phyloP scores from a whole-genome alignment of 2,797 vertebrate species.

The Octomys mimax region DNA sequence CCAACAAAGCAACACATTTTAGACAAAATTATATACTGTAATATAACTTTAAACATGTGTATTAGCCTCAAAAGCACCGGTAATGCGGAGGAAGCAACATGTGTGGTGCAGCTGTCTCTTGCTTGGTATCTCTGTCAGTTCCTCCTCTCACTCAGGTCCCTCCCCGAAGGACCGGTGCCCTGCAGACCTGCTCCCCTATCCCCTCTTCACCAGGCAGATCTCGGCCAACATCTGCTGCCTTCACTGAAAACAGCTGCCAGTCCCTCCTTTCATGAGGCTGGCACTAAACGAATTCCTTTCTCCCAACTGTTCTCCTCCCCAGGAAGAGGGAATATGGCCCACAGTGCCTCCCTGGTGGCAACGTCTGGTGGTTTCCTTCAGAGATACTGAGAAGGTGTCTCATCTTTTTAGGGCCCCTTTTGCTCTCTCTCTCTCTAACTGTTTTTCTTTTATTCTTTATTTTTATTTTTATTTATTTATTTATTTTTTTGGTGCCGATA shows the following conservation, averaged over 20 bases:
- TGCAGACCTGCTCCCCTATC: no score
- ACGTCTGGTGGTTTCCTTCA: background rate
- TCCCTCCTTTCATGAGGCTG: background rate
- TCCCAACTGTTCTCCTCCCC: background rate
- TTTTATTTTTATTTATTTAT: no score
- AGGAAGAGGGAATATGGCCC: background rate
- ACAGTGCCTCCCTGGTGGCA: no score
- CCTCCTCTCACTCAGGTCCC: fast-evolving
- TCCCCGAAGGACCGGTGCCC: background rate
- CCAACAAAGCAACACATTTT: background rate
- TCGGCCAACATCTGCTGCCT: background rate
- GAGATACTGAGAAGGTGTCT: background rate
- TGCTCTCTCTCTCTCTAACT: background rate
- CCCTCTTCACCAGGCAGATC: background rate
- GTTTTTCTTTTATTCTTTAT: no score
- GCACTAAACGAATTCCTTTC: background rate
- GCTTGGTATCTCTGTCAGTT: background rate
- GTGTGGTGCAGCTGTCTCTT: background rate
- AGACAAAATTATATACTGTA: background rate
- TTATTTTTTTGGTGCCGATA: no score
- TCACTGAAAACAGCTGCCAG: background rate
- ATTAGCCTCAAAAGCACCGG: background rate
- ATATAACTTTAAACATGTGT: background rate
- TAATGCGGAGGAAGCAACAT: background rate
- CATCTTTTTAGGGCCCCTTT: background rate